Evolutionary conservation across 2,113 vertebrate species (phyloP).

Genomic region (Gracilinanus agilis): DNA sequence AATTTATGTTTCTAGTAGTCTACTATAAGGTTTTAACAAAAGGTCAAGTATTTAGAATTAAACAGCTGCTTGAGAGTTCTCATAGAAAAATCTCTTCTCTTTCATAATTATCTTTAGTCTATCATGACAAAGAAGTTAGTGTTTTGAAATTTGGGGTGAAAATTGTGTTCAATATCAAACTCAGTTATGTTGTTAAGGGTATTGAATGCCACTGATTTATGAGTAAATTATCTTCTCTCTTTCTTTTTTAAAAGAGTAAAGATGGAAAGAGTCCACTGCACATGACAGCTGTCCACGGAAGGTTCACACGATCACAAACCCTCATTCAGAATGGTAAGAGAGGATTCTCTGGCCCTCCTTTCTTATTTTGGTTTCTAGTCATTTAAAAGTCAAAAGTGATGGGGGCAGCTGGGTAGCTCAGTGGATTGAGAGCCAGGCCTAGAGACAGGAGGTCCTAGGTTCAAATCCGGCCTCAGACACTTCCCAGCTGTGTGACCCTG

Average conservation of each 20-base stretch:
- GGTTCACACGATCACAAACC: conserved; percentile 96
- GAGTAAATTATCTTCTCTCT: not conserved
- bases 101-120: conserved; percentile 42
- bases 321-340: conserved; percentile 96
- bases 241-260: conserved; percentile 89
- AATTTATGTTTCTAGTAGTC: not conserved
- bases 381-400: not conserved
- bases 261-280: conserved; percentile 98
- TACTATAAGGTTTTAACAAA: not conserved
- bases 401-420: no score
- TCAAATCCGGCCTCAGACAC: no score
- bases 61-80: not conserved
- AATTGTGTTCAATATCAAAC: not conserved
- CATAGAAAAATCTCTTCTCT: not conserved
- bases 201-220: not conserved
- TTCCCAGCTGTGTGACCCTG: no score
- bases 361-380: not conserved
- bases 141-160: not conserved
- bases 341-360: not conserved
- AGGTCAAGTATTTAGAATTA: not conserved
- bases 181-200: not conserved
- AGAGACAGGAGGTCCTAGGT: no score
- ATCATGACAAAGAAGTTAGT: not conserved
- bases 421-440: no score
- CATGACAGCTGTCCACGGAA: conserved; percentile 96